These are phyloP conservation scores for Anguilla rostrata DNA, from an alignment of 2,113 vertebrate genomes.

Conservation along the genomic window DNA sequence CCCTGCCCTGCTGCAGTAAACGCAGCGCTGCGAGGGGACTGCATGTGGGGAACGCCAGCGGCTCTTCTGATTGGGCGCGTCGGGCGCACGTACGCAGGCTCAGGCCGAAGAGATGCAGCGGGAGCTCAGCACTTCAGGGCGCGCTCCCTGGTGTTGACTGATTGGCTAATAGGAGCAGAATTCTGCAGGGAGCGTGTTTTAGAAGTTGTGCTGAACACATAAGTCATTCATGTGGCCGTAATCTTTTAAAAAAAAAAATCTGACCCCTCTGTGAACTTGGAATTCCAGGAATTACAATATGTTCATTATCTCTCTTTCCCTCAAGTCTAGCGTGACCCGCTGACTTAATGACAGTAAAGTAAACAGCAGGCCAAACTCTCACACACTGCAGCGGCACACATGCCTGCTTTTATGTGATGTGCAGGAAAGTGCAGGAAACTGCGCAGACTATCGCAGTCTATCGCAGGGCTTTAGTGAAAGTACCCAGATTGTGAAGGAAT, in stretches of 20 bases:
- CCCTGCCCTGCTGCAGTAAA: too few relatives aligned
- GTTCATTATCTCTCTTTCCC: constrained; percentile 53
- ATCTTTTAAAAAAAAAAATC: constrained; percentile 43
- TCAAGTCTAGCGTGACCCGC: constrained; percentile 41
- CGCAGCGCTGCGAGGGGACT: not conserved
- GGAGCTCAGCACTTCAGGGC: too few relatives aligned
- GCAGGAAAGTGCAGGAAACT: too few relatives aligned
- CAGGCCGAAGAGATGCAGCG: too few relatives aligned
- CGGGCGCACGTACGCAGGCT: too few relatives aligned
- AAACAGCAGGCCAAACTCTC: constrained; percentile 37
- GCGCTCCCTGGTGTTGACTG: not conserved
- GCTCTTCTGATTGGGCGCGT: not conserved
- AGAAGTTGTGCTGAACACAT: constrained; percentile 11
- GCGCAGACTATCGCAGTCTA: too few relatives aligned
- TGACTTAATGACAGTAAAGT: constrained; percentile 58
- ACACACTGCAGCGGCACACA: not conserved
- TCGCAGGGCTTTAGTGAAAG: too few relatives aligned
- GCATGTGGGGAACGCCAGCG: not conserved
- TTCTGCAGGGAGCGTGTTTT: constrained; percentile 28
- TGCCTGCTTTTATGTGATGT: not conserved
- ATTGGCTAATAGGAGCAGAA: not conserved
- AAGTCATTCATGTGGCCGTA: constrained; percentile 39
- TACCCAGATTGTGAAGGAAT: too few relatives aligned
- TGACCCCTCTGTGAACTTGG: constrained; percentile 54
- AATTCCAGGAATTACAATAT: constrained; percentile 69